Evolutionary conservation across 2,113 vertebrate species (phyloP).

Genomic region (Myocastor coypus): DNA sequence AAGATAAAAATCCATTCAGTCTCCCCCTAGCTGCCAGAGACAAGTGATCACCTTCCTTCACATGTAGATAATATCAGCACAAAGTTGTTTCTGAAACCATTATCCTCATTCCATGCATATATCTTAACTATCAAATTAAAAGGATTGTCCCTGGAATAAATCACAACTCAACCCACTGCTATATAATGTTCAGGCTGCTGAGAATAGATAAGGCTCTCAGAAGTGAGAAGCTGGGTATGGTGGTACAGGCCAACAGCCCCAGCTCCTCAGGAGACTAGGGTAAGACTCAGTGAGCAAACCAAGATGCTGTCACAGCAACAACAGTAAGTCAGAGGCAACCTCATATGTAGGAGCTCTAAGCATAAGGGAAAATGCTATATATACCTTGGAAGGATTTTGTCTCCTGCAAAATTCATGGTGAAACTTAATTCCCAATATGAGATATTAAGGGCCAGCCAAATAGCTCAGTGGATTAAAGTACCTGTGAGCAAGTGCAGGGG

Average conservation of each 20-base stretch:
- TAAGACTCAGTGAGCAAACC: not conserved
- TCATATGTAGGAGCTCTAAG: not conserved
- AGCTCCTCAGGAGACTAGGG: not conserved
- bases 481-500: no score
- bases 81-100: not conserved
- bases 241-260: not conserved
- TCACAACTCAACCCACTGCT: not conserved
- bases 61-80: not conserved
- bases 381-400: not conserved
- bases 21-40: not conserved
- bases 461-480: no score
- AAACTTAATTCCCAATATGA: not conserved
- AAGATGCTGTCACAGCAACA: not conserved
- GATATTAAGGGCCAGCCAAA: not conserved
- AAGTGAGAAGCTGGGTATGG: not conserved
- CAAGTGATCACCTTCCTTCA: not conserved
- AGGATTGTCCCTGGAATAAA: not conserved
- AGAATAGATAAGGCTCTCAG: not conserved
- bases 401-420: not conserved
- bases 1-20: not conserved
- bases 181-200: not conserved
- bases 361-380: not conserved
- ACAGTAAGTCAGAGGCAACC: not conserved
- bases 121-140: conserved; percentile 12
- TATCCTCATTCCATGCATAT: not conserved